Base-by-base conservation (phyloP, 1,140 invertebrate genomes). In the Drosophila santomea region DNA sequence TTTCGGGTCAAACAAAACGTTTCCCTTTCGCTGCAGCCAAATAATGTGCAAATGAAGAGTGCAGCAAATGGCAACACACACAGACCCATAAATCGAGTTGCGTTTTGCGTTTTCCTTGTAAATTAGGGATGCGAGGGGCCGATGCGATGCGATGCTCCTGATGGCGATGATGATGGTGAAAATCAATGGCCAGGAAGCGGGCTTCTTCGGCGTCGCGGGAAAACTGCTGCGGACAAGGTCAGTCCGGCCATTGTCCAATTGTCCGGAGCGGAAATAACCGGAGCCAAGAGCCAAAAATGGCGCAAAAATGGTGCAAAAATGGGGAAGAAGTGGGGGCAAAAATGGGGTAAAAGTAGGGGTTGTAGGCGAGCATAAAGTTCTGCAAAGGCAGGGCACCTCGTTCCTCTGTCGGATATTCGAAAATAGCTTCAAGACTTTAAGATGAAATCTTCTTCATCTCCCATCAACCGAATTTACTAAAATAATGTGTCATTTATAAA, bases 111-210 rank as follows among this genome's bases (percentile, higher is more conserved):
- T 67, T 76, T 71, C 56, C 59, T 73, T 77, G 81, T 64, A 67
- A 81, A 78, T 88, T 75, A 79, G 51, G 52, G 55, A 28, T 15
- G 50, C 61, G 55, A 25, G 50, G 10, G 25, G 17, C 64, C 41
- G n/a, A 20, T 1, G 25, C 54, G n/a, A 20, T 1, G 25, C 54
- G 12, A 14, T 15, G 14, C 23, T 35, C 2, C 32, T 32, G 8
- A 10, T 32, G 35, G 28, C 36, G 35, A 28, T 36, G 44, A 58
- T 58, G 74, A 68, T 54, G 45, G 54, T 41, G 55, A 86, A 86
- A 86, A 88, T 82, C 83, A 88, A 86, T 83, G 79, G 64, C 55
- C 82, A 71, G 60, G 52, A 78, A 82, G 59, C 66, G 44, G 15
- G 32, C 45, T 59, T 45, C 77, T 60, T 44, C 48, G 43, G 43